phyloP scores from a whole-genome alignment of 1,140 invertebrate species.

The Cecropterus lyciades region DNA sequence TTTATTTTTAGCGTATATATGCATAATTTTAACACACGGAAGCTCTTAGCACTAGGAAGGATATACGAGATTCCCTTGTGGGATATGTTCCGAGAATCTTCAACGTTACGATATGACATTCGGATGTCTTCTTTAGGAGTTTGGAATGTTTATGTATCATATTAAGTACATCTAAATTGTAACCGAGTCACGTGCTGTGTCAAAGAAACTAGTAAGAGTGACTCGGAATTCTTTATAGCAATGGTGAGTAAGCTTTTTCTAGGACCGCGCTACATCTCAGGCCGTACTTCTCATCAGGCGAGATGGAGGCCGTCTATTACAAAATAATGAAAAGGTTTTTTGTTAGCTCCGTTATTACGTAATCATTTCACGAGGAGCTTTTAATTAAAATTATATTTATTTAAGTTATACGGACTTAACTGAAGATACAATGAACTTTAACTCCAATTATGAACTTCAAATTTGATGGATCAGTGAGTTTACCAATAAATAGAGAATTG shows the following conservation, averaged over 20 bases:
- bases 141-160: background rate
- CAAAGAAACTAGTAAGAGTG: conserved; percentile 1
- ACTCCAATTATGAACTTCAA: too few relatives aligned
- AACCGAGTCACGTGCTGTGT: conserved; percentile 4
- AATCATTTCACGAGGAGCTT: too few relatives aligned
- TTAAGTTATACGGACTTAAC: too few relatives aligned
- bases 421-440: too few relatives aligned
- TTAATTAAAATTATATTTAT: too few relatives aligned
- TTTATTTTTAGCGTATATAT: too few relatives aligned
- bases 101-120: conserved; percentile 16
- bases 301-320: background rate
- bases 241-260: conserved; percentile 1
- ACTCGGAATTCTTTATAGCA: background rate
- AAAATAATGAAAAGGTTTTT: background rate
- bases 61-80: conserved; percentile 10
- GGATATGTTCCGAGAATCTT: conserved; percentile 3
- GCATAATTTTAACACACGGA: conserved; percentile 2
- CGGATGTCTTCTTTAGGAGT: conserved; percentile 21
- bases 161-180: background rate
- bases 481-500: too few relatives aligned
- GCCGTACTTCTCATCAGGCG: too few relatives aligned
- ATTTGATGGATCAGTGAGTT: too few relatives aligned
- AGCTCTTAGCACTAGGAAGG: background rate
- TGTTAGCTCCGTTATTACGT: too few relatives aligned
- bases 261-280: too few relatives aligned